A percentile compares a stretch with the other conserved stretches of the same genome.
These are phyloP conservation scores for Monodelphis domestica DNA, from an alignment of 2,797 vertebrate genomes.

Conservation along the genomic window DNA sequence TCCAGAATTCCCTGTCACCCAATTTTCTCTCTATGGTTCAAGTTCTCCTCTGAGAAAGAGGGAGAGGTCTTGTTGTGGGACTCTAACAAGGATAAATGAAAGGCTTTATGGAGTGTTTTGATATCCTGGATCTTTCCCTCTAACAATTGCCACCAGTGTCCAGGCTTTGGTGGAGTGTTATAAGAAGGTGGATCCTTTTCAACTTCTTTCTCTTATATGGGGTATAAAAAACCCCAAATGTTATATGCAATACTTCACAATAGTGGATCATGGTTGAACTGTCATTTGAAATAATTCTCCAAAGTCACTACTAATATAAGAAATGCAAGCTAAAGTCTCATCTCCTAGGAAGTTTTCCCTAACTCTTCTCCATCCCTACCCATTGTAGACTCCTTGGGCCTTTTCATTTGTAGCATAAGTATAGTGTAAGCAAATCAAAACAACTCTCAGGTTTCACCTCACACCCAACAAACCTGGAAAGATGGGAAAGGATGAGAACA, in stretches of 20 bases:
- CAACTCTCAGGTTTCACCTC: neutral
- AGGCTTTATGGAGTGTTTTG: neutral
- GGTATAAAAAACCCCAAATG: neutral
- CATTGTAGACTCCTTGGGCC: too few species aligned
- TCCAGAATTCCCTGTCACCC: rapidly evolving
- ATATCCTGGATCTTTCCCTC: neutral
- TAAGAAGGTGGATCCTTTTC: neutral
- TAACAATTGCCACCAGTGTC: neutral
- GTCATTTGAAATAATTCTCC: neutral
- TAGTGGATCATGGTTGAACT: neutral
- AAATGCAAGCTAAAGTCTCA: neutral
- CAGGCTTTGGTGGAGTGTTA: neutral
- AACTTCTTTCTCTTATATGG: neutral
- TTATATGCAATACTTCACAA: neutral
- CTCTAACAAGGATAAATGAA: neutral
- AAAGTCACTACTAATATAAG: neutral
- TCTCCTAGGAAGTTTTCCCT: neutral
- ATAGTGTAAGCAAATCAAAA: neutral
- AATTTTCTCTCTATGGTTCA: neutral
- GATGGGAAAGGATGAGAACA: neutral
- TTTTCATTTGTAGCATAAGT: neutral
- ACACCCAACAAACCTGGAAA: neutral
- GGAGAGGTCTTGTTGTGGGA: neutral
- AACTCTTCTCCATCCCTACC: neutral
- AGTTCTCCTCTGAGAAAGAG: neutral